A percentile compares a stretch with the other conserved stretches of the same genome.
phyloP scores from a whole-genome alignment of 2,113 vertebrate species.

The Rhipidura dahli region DNA sequence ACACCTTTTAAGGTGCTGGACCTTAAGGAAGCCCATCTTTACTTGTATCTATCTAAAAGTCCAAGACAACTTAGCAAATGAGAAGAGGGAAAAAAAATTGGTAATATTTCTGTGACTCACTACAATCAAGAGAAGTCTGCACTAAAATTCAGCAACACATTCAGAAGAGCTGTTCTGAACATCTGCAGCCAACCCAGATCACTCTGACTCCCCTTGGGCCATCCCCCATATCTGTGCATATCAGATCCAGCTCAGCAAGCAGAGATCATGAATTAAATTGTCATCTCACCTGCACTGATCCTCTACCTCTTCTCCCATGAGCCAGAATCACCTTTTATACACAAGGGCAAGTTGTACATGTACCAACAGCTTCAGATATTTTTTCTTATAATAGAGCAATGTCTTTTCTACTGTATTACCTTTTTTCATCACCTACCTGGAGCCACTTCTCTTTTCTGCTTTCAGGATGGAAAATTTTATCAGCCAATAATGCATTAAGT shows the following conservation, averaged over 20 bases:
- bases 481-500: not conserved
- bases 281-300: not conserved
- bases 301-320: not conserved
- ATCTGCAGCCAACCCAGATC: not conserved
- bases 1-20: not conserved
- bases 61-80: not conserved
- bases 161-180: not conserved
- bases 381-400: not conserved
- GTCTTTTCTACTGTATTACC: not conserved
- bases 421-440: not conserved
- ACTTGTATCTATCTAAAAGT: not conserved
- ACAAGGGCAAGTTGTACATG: fast-evolving
- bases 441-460: not conserved
- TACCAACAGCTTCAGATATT: not conserved
- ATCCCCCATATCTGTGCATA: not conserved
- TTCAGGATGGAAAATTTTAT: not conserved
- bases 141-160: not conserved
- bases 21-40: not conserved
- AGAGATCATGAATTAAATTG: not conserved
- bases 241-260: not conserved
- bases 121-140: not conserved
- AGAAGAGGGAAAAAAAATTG: not conserved
- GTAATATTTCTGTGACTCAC: not conserved
- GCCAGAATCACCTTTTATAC: not conserved
- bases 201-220: not conserved